Evolutionary conservation across 2,113 vertebrate genomes (phyloP).

Genomic region (Tenebrosternarchus preto): DNA sequence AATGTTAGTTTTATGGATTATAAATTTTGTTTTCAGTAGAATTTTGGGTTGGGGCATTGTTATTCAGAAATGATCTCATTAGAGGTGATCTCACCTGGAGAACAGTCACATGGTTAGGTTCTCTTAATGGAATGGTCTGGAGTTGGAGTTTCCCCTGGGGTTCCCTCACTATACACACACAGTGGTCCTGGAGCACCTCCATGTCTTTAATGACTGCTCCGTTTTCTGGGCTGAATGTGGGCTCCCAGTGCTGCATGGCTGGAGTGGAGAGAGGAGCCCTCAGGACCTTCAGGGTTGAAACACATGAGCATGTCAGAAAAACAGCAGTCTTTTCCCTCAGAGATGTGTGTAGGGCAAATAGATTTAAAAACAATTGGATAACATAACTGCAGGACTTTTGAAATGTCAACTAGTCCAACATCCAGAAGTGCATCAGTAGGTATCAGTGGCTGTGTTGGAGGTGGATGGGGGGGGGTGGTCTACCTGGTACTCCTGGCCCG

Average conservation of each 20-base stretch:
- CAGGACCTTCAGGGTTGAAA: constrained; percentile 76
- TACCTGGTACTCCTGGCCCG: constrained; percentile 85
- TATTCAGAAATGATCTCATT: neutral
- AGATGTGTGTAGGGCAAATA: neutral
- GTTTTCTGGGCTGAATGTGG: constrained; percentile 75
- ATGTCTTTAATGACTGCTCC: constrained; percentile 83
- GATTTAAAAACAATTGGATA: neutral
- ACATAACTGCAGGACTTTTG: neutral
- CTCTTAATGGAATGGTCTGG: constrained; percentile 76
- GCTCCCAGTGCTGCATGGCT: constrained; percentile 79
- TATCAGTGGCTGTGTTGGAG: neutral
- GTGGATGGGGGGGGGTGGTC: too few relatives aligned
- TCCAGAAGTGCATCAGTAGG: neutral
- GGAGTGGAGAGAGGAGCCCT: constrained; percentile 75
- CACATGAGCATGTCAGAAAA: neutral
- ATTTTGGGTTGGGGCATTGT: neutral
- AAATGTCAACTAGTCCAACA: neutral
- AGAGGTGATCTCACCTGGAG: constrained; percentile 76
- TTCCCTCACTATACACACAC: constrained; percentile 78
- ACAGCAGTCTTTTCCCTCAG: neutral
- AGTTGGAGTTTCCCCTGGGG: constrained; percentile 73
- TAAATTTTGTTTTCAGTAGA: neutral
- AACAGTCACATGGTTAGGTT: constrained; percentile 67
- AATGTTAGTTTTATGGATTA: too few relatives aligned
- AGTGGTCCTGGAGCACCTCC: constrained; percentile 86